These are phyloP conservation scores for Onychostruthus taczanowskii DNA, from an alignment of 2,113 vertebrate species.

Conservation along the genomic window DNA sequence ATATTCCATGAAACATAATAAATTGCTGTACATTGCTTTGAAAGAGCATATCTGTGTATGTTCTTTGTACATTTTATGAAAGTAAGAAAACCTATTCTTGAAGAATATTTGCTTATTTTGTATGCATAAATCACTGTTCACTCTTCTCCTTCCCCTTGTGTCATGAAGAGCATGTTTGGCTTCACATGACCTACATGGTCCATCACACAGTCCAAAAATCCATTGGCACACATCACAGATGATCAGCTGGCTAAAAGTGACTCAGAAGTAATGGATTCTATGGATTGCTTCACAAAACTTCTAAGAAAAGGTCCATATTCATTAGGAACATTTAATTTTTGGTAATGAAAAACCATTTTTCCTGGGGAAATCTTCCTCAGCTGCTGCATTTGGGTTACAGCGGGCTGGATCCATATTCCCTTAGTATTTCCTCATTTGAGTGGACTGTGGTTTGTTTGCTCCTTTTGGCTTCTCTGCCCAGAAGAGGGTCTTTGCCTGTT, in stretches of 20 bases:
- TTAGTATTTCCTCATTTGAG: neutral
- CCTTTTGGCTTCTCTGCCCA: neutral
- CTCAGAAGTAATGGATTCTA: neutral
- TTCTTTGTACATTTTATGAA: neutral
- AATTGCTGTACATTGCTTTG: neutral
- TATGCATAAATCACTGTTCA: neutral
- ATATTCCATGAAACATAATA: neutral
- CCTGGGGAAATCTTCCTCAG: neutral
- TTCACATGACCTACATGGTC: neutral
- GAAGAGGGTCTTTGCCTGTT: neutral
- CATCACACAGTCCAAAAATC: neutral
- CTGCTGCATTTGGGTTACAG: neutral
- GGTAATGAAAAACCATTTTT: neutral
- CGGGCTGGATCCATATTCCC: neutral
- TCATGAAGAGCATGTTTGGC: neutral
- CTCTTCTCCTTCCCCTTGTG: neutral
- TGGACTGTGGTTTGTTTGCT: neutral
- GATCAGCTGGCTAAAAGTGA: neutral
- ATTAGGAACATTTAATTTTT: neutral
- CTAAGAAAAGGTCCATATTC: neutral
- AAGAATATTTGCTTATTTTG: neutral
- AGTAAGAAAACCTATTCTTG: neutral
- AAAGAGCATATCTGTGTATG: neutral
- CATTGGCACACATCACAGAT: neutral
- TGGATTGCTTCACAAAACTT: neutral